Base-by-base conservation (phyloP, 2,888 invertebrate species). In the Drosophila gaucha region DNA sequence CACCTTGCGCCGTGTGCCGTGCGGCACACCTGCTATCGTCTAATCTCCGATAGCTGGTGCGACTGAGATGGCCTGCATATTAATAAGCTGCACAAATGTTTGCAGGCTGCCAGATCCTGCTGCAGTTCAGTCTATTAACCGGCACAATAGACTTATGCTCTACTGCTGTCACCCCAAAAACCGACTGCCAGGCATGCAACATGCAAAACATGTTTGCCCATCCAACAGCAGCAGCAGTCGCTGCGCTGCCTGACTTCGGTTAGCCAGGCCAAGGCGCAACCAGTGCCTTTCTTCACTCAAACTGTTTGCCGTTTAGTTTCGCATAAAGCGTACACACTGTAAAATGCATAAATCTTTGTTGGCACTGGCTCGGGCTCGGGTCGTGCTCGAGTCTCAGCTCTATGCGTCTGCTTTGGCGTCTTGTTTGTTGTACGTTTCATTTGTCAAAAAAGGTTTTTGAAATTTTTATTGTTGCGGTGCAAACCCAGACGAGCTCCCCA, bases 301-400 rank as follows among this genome's bases (percentile, higher is more conserved):
- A 79, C 76, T 75, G 83, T 82, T 85, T 82, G 68, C 79, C 79
- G 78, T 84, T 86, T 84, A 74, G 87, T 74, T 78, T 68, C 78
- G 71, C 82, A 84, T 78, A 78, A 78, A 84, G 78, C 58, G 82
- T 68, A 67, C 66, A 56, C 56, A 56, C 82, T 71, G 71, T 64
- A 71, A 78, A 86, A 80, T 86, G 78, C 85, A 86, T 84, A 80
- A 86, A 84, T 86, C 82, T 86, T 69, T 84, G 78, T 69, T 83
- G 84, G 66, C 73, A 64, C 77, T 67, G 49, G 59, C 59, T 71
- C 50, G 43, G 35, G 9, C 28, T 31, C 16, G 16, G 26, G 35
- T 20, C n/a, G n/a, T n/a, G n/a, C 22, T n/a, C 6, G 39, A n/a
- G n/a, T 2, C 39, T 8, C 51, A 18, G 49, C 20, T 26, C 22